Percentiles rank a stretch among this genome's conserved stretches.
Evolutionary conservation across 1,140 invertebrate species (phyloP).

Genomic region (Oryctes rhinoceros): DNA sequence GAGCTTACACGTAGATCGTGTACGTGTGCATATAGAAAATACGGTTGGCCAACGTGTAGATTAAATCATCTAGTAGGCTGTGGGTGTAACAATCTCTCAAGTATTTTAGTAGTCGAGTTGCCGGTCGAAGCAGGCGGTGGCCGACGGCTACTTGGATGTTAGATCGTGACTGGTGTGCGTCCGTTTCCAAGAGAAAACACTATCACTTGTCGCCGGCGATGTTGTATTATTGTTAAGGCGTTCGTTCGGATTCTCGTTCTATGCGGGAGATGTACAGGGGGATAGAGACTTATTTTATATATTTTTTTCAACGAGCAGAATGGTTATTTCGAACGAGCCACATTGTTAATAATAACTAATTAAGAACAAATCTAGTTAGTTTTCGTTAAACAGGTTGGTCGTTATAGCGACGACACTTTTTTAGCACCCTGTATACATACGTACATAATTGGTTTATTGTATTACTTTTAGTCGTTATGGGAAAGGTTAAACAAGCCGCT

Average conservation of each 20-base stretch:
- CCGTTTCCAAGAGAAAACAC: conserved; percentile 38
- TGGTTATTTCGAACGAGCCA: no score
- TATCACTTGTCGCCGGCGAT: conserved; percentile 42
- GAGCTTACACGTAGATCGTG: background rate
- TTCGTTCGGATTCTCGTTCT: background rate
- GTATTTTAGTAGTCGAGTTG: conserved; percentile 43
- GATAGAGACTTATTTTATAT: no score
- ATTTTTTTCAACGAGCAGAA: no score
- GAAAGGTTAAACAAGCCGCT: background rate
- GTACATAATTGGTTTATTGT: background rate
- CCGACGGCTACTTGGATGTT: conserved; percentile 44
- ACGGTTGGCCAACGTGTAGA: conserved; percentile 46
- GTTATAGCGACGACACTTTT: background rate
- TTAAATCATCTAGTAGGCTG: conserved; percentile 48
- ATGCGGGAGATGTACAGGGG: background rate
- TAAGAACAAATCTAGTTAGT: no score
- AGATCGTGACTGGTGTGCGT: conserved; percentile 40
- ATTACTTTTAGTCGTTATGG: background rate
- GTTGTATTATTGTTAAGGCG: background rate
- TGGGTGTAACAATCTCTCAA: conserved; percentile 44
- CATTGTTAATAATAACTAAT: no score
- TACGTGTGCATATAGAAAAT: conserved; percentile 16
- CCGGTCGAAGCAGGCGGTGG: conserved; percentile 41
- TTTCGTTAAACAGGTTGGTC: no score
- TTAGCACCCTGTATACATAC: background rate